Evolutionary conservation across 1,140 invertebrate species (phyloP).

Genomic region (Drosophila virilis): DNA sequence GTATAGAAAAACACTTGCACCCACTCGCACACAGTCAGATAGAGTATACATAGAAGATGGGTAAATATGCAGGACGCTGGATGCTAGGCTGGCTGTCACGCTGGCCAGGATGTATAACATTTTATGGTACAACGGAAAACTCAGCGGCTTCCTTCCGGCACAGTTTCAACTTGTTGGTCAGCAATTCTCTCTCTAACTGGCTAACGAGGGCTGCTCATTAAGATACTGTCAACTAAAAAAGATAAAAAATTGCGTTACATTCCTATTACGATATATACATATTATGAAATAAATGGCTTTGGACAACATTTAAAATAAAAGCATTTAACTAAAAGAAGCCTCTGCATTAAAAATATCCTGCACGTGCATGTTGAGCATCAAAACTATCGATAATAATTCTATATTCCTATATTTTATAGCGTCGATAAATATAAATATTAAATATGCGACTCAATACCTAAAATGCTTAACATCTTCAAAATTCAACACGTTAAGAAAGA

Average conservation of each 20-base stretch:
- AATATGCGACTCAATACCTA: too few relatives aligned
- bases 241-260: not conserved
- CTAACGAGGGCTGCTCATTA: slow-evolving; percentile 30
- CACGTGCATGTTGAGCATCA: too few relatives aligned
- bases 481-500: too few relatives aligned
- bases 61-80: slow-evolving; percentile 56
- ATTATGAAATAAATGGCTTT: too few relatives aligned
- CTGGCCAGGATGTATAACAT: slow-evolving; percentile 70
- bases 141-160: slow-evolving; percentile 74
- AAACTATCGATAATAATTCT: too few relatives aligned
- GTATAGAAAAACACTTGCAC: slow-evolving; percentile 1
- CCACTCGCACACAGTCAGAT: not conserved
- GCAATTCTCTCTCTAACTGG: not conserved
- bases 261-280: not conserved
- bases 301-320: too few relatives aligned
- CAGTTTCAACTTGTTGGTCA: slow-evolving; percentile 55
- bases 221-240: slow-evolving; percentile 8
- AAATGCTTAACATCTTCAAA: too few relatives aligned
- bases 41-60: slow-evolving; percentile 27
- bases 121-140: slow-evolving; percentile 79
- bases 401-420: too few relatives aligned
- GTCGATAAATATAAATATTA: too few relatives aligned
- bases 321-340: too few relatives aligned
- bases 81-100: slow-evolving; percentile 8
- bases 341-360: too few relatives aligned